Percentiles rank a stretch among this genome's conserved stretches.
Conservation (phyloP, 2,113 vertebrate species). For the Oryzias woworae region DNA sequence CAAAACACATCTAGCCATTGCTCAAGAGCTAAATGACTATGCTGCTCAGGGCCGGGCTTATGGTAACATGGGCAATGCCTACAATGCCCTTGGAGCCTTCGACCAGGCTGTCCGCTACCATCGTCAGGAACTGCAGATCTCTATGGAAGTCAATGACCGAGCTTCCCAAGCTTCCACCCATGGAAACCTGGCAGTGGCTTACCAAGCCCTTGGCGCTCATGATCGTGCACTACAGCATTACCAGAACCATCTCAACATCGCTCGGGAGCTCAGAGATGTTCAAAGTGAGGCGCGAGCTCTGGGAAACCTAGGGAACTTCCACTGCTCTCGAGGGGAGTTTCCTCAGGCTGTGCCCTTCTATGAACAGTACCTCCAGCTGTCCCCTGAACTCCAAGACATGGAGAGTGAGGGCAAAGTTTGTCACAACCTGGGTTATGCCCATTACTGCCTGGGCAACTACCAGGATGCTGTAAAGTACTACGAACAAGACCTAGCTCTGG, state of each 20-base stretch:
- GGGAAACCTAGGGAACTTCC: constrained; percentile 96
- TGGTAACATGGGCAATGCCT: constrained; percentile 97
- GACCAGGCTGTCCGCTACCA: constrained; percentile 96
- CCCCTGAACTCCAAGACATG: constrained; percentile 95
- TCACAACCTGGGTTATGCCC: constrained; percentile 95
- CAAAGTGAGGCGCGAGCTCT: constrained; percentile 92
- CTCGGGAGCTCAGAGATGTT: constrained; percentile 90
- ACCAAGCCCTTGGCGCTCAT: constrained; percentile 92
- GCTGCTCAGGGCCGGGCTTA: constrained; percentile 93
- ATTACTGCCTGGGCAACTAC: constrained; percentile 93
- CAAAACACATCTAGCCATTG: constrained; percentile 91
- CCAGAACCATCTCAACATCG: constrained; percentile 94
- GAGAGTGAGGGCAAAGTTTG: constrained; percentile 96
- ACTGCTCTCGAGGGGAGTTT: constrained; percentile 91
- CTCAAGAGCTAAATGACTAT: constrained; percentile 92
- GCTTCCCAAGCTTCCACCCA: constrained; percentile 94
- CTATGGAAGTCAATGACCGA: constrained; percentile 95
- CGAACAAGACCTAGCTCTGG: constrained; percentile 92
- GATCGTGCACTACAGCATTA: constrained; percentile 95
- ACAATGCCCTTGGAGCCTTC: constrained; percentile 88
- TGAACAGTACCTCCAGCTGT: constrained; percentile 90
- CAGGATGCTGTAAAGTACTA: constrained; percentile 95
- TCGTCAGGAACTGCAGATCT: constrained; percentile 95
- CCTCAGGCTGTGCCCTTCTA: constrained; percentile 93
- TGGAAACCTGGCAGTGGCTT: constrained; percentile 92